phyloP scores from a whole-genome alignment of 2,113 vertebrate genomes.

The Anas platyrhynchos region DNA sequence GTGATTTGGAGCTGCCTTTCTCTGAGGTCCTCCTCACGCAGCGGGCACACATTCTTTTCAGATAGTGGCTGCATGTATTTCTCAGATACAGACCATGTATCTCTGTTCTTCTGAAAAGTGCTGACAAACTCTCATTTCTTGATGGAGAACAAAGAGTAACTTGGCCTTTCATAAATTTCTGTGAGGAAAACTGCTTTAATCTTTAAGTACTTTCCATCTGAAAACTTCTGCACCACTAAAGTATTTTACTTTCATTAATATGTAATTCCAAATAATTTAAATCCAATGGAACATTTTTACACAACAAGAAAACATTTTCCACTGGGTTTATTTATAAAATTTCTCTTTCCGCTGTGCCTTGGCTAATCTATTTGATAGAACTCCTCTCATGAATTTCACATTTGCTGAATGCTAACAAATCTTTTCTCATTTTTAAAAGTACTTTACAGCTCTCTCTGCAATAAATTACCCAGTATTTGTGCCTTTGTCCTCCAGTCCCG shows the following conservation, averaged over 20 bases:
- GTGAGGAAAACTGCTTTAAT: not conserved
- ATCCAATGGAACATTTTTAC: conserved; percentile 16
- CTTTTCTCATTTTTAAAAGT: conserved; percentile 36
- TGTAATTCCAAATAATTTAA: conserved; percentile 21
- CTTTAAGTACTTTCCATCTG: not conserved
- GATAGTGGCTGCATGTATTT: not conserved
- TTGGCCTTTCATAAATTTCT: conserved; percentile 1
- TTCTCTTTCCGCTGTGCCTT: conserved; percentile 21
- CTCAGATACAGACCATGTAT: not conserved
- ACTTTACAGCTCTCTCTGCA: not conserved
- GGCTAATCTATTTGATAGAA: conserved; percentile 49
- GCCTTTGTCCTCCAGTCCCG: not conserved
- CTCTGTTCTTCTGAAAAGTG: not conserved
- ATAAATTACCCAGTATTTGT: conserved; percentile 30
- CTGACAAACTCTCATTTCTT: not conserved
- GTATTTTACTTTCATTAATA: conserved; percentile 43
- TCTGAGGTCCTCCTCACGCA: not conserved
- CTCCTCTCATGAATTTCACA: conserved; percentile 38
- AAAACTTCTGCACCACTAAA: not conserved
- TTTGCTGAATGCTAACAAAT: conserved; percentile 40
- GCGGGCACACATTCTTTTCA: not conserved
- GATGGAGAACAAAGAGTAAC: not conserved
- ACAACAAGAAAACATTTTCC: conserved; percentile 38
- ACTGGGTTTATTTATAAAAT: conserved; percentile 57
- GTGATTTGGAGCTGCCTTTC: not conserved